Evolutionary conservation across 2,888 invertebrate species (phyloP).

Genomic region (Entomobrya proxima): DNA sequence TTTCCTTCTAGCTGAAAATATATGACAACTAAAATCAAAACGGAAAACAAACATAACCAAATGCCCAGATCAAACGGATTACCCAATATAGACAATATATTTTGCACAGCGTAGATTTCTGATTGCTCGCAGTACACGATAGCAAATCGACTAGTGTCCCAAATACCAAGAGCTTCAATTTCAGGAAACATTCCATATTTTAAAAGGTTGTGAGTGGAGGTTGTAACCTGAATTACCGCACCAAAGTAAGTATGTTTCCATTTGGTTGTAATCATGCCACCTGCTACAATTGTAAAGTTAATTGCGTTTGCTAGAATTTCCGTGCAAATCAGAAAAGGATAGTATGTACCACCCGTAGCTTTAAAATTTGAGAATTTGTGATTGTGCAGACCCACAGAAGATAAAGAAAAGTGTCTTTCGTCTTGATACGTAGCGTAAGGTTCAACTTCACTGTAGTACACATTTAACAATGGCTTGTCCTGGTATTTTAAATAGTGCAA

Average conservation of each 20-base stretch:
- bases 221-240: neutral
- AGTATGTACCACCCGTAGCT: neutral
- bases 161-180: too few relatives aligned
- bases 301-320: neutral
- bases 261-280: neutral
- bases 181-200: neutral
- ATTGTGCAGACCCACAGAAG: neutral
- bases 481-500: too few relatives aligned
- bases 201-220: neutral
- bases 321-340: neutral
- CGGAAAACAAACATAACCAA: neutral
- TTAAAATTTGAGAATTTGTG: neutral
- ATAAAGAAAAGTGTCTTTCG: too few relatives aligned
- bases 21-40: neutral
- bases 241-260: neutral
- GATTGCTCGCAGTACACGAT: too few relatives aligned
- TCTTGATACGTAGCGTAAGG: too few relatives aligned
- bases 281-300: neutral
- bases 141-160: neutral
- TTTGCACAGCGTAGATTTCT: too few relatives aligned
- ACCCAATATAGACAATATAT: too few relatives aligned
- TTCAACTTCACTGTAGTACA: too few relatives aligned
- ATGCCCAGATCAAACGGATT: neutral
- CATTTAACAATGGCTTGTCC: neutral
- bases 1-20: neutral